phyloP scores from a whole-genome alignment of 37 sponge, comb jelly and placozoan genomes.

The Agelas oroides region DNA sequence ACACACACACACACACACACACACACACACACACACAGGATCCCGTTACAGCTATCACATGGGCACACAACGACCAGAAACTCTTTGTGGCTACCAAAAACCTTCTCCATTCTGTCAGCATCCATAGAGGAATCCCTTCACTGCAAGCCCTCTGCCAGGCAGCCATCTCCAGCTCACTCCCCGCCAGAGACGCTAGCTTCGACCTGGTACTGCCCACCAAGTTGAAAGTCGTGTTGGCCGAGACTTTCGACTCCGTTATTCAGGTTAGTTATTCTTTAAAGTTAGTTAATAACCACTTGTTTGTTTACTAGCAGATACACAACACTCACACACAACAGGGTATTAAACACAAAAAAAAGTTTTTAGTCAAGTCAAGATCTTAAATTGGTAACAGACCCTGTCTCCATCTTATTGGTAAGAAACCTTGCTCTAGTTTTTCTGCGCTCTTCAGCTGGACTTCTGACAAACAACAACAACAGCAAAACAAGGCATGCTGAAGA shows the following conservation, averaged over 20 bases:
- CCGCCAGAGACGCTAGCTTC: constrained; percentile 42
- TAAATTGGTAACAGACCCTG: no score
- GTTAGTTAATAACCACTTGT: no score
- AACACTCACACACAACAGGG: no score
- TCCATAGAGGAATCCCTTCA: constrained; percentile 68
- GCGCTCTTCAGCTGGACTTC: no score
- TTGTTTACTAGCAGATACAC: no score
- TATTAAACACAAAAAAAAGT: no score
- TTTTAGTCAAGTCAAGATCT: no score
- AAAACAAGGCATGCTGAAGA: no score
- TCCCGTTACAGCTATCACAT: constrained; percentile 82
- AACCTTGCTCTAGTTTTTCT: no score
- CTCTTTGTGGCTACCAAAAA: constrained; percentile 85
- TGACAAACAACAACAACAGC: no score
- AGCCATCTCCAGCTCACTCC: constrained; percentile 42
- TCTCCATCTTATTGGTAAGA: no score
- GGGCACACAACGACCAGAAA: constrained; percentile 80
- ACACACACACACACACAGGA: constrained; percentile 49
- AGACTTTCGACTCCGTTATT: constrained; percentile 62
- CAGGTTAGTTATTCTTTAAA: constrained; percentile 56
- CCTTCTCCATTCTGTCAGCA: constrained; percentile 71
- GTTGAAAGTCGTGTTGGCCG: constrained; percentile 62
- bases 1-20: no score
- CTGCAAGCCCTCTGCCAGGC: constrained; percentile 75
- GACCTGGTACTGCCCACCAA: constrained; percentile 76